Evolutionary conservation across 2,888 invertebrate genomes (phyloP), one percentile per base, ranked within the genome.

Genomic region (Eledone cirrhosa): DNA sequence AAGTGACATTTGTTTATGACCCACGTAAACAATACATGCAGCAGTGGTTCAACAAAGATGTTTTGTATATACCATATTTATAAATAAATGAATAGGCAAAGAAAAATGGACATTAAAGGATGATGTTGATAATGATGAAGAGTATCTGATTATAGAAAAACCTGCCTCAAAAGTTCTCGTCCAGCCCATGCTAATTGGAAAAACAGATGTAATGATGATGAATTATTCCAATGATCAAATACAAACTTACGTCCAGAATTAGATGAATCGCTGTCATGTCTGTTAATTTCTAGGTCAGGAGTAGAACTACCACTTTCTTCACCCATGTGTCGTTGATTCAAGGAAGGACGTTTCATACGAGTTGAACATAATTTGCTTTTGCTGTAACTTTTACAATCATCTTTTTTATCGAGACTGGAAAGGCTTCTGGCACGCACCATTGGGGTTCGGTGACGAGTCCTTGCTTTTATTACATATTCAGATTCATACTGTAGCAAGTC

Each of bases 401-500:
- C 80, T 67, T 83, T 81, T 78, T 90, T 88, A 78, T 89, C 88
- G 78, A 94, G 93, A 86, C 94, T 94, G 80, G 94, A 92, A 82
- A 94, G 93, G 89, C 94, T 94, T 77, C 94, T 92, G 48, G 94
- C 93, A 82, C 94, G 92, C 86, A 95, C 94, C 87, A 94, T 94
- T 74, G 95, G 94, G 31, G 95, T 94, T 84, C 93, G 93, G 89
- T 94, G 95, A 79, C 93, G 93, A 13, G 95, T 95, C 89, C 94
- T 94, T 1, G 96, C 95, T 79, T 94, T 92, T 63, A 97, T 94
- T 77, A 94, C 92, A 89, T 94, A 97, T 78, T 95, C 94, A 11
- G 94, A 93, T 89, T 98, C 97, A 89, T 94, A 97, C 88, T 97
- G 97, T 82, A 95, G 92, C 33, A 96, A 90, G 90, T 98, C 97